Evolutionary conservation across 2,113 vertebrate species (phyloP), one percentile per base, ranked within the genome.

Genomic region (Mesoclemmys tuberculata): DNA sequence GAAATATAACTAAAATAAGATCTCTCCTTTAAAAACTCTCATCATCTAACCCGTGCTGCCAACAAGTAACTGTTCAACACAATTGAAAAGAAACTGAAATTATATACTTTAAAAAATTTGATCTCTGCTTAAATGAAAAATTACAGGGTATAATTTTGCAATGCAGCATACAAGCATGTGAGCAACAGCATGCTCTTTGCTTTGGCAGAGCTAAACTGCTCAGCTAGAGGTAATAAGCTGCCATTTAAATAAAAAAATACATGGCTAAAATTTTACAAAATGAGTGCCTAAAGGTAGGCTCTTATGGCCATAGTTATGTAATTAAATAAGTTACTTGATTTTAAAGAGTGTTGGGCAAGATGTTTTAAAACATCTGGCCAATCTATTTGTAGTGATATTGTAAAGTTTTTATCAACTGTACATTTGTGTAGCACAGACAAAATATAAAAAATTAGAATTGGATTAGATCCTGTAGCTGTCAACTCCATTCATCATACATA

Each of bases 21-120:
- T 68, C 14, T 89, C 61, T 91, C 11, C 79, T 87, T 92, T 88
- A 84, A 78, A 96, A 82, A 82, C 93, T n/a, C 61, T 64, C 88
- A 54, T 61, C 91, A 46, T 51, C 11, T 58, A 38, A 54, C 4
- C 22, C 4, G 68, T 95, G 90, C 94, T 96, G 82, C 87, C 95
- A 97, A 97, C 93, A 95, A 95, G 86, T 94, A 95, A 82, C 54
- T 10, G 93, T 74, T 89, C 89, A 94, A 84, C 87, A 74, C 95
- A 87, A 31, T 44, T 84, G 71, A 61, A 85, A 85, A 95, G 22
- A 87, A 46, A 80, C 51, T 49, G 4, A 90, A 93, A 87, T 46
- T 46, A 77, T 49, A n/a, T 18, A 26, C n/a, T 92, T 61, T 14
- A 74, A 83, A 61, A 9, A n/a, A 77, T 82, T 52, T 82, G 49